phyloP scores from a whole-genome alignment of 2,888 invertebrate genomes.

The Caprella mutica region DNA sequence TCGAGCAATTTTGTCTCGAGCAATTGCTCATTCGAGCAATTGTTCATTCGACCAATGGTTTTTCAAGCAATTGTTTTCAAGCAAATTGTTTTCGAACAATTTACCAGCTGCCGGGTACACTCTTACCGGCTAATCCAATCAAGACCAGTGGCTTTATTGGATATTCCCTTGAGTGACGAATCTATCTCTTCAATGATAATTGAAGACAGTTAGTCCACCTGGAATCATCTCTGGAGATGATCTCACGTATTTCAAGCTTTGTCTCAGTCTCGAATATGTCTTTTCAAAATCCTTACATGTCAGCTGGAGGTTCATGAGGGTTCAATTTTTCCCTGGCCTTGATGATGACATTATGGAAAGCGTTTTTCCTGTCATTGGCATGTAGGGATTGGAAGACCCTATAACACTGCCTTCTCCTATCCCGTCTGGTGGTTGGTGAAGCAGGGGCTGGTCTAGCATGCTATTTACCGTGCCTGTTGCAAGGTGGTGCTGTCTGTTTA shows the following conservation, averaged over 20 bases:
- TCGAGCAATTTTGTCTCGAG: too few species aligned
- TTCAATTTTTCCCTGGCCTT: not conserved
- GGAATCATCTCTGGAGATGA: too few species aligned
- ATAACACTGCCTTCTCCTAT: not conserved
- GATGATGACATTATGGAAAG: not conserved
- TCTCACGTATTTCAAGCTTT: not conserved
- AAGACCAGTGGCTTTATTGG: not conserved
- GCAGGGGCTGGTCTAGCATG: not conserved
- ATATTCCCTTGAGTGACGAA: not conserved
- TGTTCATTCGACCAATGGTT: too few species aligned
- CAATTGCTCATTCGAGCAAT: too few species aligned
- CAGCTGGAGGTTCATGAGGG: not conserved
- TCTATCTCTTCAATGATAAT: not conserved
- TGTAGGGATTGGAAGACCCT: not conserved
- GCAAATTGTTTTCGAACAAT: too few species aligned
- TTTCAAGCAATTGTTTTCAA: too few species aligned
- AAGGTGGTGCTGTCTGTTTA: too few species aligned
- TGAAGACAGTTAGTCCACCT: not conserved
- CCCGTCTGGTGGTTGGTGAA: not conserved
- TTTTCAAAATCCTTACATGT: not conserved
- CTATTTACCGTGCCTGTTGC: too few species aligned
- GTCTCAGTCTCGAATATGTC: not conserved
- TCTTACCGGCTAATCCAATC: not conserved
- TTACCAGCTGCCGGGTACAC: too few species aligned
- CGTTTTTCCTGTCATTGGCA: not conserved